These are phyloP conservation scores for Catharus minimus DNA, from an alignment of 2,113 vertebrate genomes.

Conservation along the genomic window DNA sequence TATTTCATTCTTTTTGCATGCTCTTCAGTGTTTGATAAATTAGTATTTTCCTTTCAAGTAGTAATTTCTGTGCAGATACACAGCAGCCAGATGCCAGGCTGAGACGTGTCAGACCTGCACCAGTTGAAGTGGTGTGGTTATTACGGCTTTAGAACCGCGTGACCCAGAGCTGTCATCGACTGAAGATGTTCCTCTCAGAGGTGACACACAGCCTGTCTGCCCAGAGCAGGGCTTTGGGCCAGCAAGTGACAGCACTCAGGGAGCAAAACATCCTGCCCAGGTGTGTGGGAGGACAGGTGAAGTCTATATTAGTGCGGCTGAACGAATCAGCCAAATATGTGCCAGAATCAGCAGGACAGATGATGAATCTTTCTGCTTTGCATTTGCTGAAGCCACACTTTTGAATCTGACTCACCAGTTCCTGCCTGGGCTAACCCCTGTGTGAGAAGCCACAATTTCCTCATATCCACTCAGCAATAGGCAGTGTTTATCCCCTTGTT, in stretches of 20 bases:
- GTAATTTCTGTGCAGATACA: neutral
- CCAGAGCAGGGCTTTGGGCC: neutral
- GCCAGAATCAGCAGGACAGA: neutral
- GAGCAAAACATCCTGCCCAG: neutral
- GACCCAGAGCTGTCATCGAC: neutral
- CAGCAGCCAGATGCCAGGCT: neutral
- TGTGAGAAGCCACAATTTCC: neutral
- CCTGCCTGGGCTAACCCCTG: neutral
- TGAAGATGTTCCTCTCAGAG: neutral
- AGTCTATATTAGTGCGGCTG: neutral
- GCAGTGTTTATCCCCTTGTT: neutral
- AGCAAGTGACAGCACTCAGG: neutral
- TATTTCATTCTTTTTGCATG: neutral
- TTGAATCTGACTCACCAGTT: neutral
- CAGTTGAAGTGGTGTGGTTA: neutral
- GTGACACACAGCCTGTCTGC: neutral
- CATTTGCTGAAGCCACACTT: neutral
- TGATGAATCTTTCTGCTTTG: neutral
- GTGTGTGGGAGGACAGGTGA: neutral
- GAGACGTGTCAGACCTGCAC: neutral
- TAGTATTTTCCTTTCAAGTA: neutral
- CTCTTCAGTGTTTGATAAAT: neutral
- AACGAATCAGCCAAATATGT: fast-evolving
- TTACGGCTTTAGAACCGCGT: neutral
- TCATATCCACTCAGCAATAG: neutral